Evolutionary conservation across 2,797 vertebrate genomes (phyloP), one percentile per base, ranked within the genome.

Genomic region (Picus viridis): DNA sequence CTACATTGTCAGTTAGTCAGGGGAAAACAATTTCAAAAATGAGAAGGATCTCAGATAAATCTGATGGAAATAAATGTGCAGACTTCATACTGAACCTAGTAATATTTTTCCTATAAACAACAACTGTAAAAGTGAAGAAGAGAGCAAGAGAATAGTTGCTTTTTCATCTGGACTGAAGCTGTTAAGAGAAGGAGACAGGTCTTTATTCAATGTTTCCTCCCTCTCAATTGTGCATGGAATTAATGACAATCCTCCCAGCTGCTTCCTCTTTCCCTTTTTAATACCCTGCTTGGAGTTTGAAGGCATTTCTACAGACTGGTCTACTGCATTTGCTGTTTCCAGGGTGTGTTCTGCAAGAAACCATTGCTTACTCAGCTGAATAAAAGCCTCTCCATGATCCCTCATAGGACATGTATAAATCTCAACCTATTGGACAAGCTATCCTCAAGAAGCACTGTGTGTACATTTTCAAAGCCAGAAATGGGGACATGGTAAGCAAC

Each of bases 151-250:
- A 64, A 65, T 10, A 62, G 59, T 9, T 72, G 32, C 2, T 59
- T 86, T 90, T 75, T 85, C 41, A 86, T 76, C 62, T 84, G 39
- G 56, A 89, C 64, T 72, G 68, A 89, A 94, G 76, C 47, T 87
- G 84, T 65, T 86, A 87, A 72, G 45, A 56, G 47, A 77, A 20
- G 18, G 14, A 84, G 51, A 56, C 11, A 54, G 51, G 26, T 51
- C 89, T 89, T 81, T 67, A 59, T 30, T 84, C 27, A 45, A 0
- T 26, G 36, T 67, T 82, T 65, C 43, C n/a, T 71, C n/a, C 61
- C 32, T 86, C 58, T 82, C 63, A 75, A 5, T 9, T 79, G 5
- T 39, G 85, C 91, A 47, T 5, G 2, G 32, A 87, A 86, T 47
- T 89, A 62, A 89, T 32, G 36, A 82, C 27, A 69, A 18, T 58